Conservation (phyloP, 2,888 invertebrate species). For the Cabera pusaria region DNA sequence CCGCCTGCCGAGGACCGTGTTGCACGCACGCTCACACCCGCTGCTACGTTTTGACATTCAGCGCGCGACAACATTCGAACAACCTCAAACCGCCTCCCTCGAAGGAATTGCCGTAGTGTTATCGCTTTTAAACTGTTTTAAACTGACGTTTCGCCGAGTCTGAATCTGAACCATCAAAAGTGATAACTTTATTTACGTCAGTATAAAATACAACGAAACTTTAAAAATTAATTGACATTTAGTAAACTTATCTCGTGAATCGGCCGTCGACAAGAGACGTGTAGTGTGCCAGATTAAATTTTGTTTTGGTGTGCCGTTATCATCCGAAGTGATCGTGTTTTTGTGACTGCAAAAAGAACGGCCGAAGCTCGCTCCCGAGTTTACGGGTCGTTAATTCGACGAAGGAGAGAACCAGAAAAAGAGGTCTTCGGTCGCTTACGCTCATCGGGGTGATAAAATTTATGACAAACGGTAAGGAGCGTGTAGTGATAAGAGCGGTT, state of each 20-base stretch:
- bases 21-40: conserved; percentile 33
- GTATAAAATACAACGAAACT: conserved; percentile 30
- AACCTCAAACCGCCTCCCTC: conserved; percentile 66
- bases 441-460: conserved; percentile 78
- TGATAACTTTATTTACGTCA: conserved; percentile 49
- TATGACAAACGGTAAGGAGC: conserved; percentile 80
- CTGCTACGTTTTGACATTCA: conserved; percentile 68
- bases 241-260: no score
- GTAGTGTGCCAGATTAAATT: conserved; percentile 47
- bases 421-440: conserved; percentile 65
- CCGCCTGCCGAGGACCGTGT: conserved; percentile 54
- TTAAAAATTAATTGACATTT: conserved; percentile 6
- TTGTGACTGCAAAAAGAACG: conserved; percentile 66
- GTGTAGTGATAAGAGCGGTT: conserved; percentile 70
- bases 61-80: conserved; percentile 67
- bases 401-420: conserved; percentile 62
- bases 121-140: conserved; percentile 47
- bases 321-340: conserved; percentile 64
- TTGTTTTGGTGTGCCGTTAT: conserved; percentile 43
- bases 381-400: conserved; percentile 75
- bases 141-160: conserved; percentile 40
- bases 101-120: conserved; percentile 69
- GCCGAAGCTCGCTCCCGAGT: conserved; percentile 65
- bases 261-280: conserved; percentile 32
- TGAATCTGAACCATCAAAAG: conserved; percentile 38